Conservation (phyloP, 2,113 vertebrate genomes). For the Pachyramphus minor region DNA sequence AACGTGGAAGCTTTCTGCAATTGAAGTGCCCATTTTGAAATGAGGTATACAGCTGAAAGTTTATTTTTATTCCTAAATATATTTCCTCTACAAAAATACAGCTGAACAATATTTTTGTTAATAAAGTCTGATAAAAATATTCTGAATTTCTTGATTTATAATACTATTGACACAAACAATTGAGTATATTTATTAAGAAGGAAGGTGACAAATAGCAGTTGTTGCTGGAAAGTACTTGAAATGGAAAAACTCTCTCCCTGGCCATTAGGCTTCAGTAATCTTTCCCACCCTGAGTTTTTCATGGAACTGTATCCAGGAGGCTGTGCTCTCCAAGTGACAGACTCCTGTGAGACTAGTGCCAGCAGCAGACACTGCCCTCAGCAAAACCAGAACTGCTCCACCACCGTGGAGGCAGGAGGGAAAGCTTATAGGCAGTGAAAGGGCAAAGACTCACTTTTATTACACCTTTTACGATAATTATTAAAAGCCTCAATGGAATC, state of each 20-base stretch:
- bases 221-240: neutral
- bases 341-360: neutral
- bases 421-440: neutral
- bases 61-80: neutral
- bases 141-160: neutral
- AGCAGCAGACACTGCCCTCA: neutral
- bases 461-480: neutral
- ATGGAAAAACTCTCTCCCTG: neutral
- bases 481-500: neutral
- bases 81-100: neutral
- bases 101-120: accelerated
- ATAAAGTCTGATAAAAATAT: neutral
- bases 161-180: neutral
- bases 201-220: neutral
- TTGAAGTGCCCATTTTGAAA: neutral
- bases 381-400: neutral
- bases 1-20: neutral
- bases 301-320: neutral
- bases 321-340: neutral
- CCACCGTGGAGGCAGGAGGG: neutral
- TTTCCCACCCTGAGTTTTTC: neutral
- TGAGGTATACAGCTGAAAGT: neutral
- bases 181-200: neutral
- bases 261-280: no score
- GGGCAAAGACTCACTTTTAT: slow-evolving; percentile 50